Percentiles rank a stretch among this genome's conserved stretches.
Evolutionary conservation across 1,140 invertebrate genomes (phyloP).

Genomic region (Aphis craccivora): DNA sequence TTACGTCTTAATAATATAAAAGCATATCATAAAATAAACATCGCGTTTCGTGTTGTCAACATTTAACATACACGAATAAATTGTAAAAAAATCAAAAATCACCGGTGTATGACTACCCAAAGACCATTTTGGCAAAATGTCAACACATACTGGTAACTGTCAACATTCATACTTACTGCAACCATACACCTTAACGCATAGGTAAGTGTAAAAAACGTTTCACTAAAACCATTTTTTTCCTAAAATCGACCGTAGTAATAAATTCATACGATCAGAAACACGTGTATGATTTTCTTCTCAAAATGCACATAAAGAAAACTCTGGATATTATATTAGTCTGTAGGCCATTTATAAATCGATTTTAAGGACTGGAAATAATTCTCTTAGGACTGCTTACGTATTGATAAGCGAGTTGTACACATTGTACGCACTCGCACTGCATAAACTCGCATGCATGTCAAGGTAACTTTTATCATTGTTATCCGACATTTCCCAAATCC

Average conservation of each 20-base stretch:
- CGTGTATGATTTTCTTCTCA: not conserved
- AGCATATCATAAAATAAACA: too few relatives aligned
- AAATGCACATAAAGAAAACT: not conserved
- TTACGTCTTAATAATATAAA: too few relatives aligned
- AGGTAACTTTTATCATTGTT: not conserved
- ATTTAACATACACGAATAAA: too few relatives aligned
- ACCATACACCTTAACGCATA: too few relatives aligned
- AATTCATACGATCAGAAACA: not conserved
- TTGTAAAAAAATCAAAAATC: too few relatives aligned
- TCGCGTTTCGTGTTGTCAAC: too few relatives aligned
- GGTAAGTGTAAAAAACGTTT: not conserved
- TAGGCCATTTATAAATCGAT: not conserved
- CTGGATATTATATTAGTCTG: too few relatives aligned
- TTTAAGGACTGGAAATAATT: not conserved
- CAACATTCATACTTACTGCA: too few relatives aligned
- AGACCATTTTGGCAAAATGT: too few relatives aligned
- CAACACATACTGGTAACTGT: too few relatives aligned
- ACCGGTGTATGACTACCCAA: too few relatives aligned
- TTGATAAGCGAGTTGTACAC: not conserved
- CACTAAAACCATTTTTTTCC: not conserved
- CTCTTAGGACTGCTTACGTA: not conserved
- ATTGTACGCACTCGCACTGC: not conserved
- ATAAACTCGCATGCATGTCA: not conserved
- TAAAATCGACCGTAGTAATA: not conserved
- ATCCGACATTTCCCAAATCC: not conserved